Base-by-base conservation (phyloP, 1,140 invertebrate genomes). In the Rhynchophorus ferrugineus region DNA sequence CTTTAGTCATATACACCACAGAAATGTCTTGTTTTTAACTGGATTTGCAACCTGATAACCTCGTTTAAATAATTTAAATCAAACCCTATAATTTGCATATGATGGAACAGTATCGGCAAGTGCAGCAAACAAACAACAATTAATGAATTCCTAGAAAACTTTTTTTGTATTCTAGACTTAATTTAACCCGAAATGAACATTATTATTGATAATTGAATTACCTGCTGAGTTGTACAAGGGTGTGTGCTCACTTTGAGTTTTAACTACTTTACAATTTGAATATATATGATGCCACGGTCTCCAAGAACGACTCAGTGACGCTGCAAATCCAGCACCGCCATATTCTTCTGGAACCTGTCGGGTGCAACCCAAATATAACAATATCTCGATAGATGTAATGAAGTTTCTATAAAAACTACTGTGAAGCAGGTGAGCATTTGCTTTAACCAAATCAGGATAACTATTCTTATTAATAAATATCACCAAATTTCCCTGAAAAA, bases 221-320 rank as follows among this genome's bases (percentile, higher is more conserved):
- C 63, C 63, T 35, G 51, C n/a, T 16, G 45, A 21, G 43, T 63
- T 68, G 14, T 56, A 51, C 42, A 54, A 38, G 2, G 66, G 63
- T 11, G 38, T 49, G 48, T 66, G 63, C 33, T 55, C 46, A 6
- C n/a, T 13, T 18, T 54, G 51, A 13, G 54, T 60, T 45, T 60
- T 61, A 9, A 51, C 57, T 14, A 58, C 57, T 39, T 63, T 61
- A 33, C 62, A 55, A 17, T 54, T 50, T 1, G 64, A 63, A 33
- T 69, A 69, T 33, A 69, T 50, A 38, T 67, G 67, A 53, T 66
- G 61, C 65, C 65, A 69, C 0, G 63, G 63, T 56, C 55, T 58
- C 67, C 67, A 69, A 1, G 54, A 35, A 1, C 44, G 13, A 11
- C 38, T 38, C 0, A 21, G 39, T 0, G 58, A 59, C n/a, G 20